Percentiles rank a stretch among this genome's conserved stretches.
Evolutionary conservation across 2,797 vertebrate genomes (phyloP).

Genomic region (Caiman crocodilus): DNA sequence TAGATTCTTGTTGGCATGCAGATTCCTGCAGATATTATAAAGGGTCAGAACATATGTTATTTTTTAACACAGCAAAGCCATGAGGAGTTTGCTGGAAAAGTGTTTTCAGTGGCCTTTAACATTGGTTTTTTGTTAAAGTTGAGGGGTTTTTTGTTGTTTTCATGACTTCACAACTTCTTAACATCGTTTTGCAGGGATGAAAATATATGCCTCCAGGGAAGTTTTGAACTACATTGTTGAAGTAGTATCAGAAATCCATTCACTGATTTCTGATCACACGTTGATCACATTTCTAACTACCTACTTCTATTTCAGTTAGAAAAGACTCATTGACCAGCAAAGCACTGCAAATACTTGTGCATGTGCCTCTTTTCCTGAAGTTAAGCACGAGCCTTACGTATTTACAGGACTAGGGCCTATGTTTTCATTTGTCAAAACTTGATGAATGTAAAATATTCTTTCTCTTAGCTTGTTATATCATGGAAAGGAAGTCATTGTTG

Average conservation of each 20-base stretch:
- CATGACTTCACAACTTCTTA: constrained; percentile 45
- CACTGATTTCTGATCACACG: constrained; percentile 70
- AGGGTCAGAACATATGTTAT: constrained; percentile 30
- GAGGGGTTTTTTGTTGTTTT: constrained; percentile 16
- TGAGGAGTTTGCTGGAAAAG: neutral
- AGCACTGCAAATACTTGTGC: neutral
- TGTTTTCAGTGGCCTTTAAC: constrained; percentile 5
- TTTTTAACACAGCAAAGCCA: constrained; percentile 38
- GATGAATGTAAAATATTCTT: constrained; percentile 8
- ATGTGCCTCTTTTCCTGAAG: neutral
- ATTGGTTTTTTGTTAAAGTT: constrained; percentile 28
- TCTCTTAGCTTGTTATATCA: neutral
- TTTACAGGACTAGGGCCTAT: neutral
- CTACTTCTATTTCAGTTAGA: constrained; percentile 50
- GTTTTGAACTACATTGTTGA: constrained; percentile 58
- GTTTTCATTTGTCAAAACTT: constrained; percentile 31
- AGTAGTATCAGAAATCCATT: constrained; percentile 66
- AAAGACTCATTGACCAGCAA: constrained; percentile 42
- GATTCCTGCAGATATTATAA: constrained; percentile 21
- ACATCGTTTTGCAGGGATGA: constrained; percentile 33
- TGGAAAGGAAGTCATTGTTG: neutral
- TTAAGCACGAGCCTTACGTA: neutral
- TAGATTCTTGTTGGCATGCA: constrained; percentile 47
- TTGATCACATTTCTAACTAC: constrained; percentile 66
- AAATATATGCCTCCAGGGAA: constrained; percentile 43